These are phyloP conservation scores for Lamprologus sp. DNA, from an alignment of 2,113 vertebrate species.

Conservation along the genomic window DNA sequence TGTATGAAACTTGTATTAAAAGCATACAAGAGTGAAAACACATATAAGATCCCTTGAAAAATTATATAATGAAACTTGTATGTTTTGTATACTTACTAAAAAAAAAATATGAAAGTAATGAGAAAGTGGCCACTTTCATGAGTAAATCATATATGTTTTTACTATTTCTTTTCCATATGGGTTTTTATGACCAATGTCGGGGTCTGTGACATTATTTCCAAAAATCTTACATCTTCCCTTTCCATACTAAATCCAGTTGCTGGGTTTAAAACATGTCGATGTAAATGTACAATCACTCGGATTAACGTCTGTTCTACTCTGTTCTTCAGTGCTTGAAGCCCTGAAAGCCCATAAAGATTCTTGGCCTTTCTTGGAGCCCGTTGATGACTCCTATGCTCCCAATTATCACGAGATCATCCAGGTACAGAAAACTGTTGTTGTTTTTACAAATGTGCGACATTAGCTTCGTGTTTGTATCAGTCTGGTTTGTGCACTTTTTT, in stretches of 20 bases:
- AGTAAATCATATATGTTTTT: too few species aligned
- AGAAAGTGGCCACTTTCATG: too few species aligned
- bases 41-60: too few species aligned
- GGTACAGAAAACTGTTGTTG: slow-evolving; percentile 62
- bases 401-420: slow-evolving; percentile 96
- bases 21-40: too few species aligned
- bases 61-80: too few species aligned
- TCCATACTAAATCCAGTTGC: background rate
- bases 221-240: background rate
- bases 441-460: background rate
- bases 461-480: background rate
- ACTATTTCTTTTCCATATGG: too few species aligned
- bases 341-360: slow-evolving; percentile 95
- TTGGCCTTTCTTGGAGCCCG: slow-evolving; percentile 96
- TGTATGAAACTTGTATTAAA: too few species aligned
- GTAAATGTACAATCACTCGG: background rate
- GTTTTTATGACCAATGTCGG: fast-evolving
- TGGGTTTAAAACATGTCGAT: background rate
- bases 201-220: background rate
- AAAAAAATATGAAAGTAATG: too few species aligned
- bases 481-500: background rate
- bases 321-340: slow-evolving; percentile 81
- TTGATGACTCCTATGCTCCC: slow-evolving; percentile 92
- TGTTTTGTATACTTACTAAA: too few species aligned
- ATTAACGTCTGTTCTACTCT: background rate